Evolutionary conservation across 2,888 invertebrate genomes (phyloP).

Genomic region (Mallateleia sp.): DNA sequence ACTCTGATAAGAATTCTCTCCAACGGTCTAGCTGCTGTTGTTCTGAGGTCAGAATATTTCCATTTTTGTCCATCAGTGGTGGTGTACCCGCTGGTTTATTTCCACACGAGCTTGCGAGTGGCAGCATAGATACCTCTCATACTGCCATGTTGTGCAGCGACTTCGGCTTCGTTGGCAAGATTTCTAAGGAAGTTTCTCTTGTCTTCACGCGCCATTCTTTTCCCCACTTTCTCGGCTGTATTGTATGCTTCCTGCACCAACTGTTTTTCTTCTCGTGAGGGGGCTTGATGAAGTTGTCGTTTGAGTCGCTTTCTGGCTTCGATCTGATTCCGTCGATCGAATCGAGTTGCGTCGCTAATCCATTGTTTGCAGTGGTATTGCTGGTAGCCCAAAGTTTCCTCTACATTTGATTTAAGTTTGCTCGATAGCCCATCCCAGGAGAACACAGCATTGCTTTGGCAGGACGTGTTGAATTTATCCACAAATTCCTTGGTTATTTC

Average conservation of each 20-base stretch:
- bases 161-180: no score
- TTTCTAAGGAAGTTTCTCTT: conserved; percentile 12
- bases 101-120: no score
- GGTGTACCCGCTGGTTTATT: no score
- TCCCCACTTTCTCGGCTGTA: conserved; percentile 19
- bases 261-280: conserved; percentile 8
- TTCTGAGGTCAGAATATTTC: no score
- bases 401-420: conserved; percentile 6
- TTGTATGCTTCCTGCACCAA: conserved; percentile 16
- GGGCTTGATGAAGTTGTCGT: conserved; percentile 19
- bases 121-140: no score
- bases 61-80: no score
- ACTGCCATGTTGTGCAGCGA: no score
- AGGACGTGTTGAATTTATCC: conserved; percentile 9
- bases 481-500: conserved; percentile 12
- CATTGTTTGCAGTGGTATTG: conserved; percentile 31
- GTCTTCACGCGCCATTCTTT: conserved; percentile 31
- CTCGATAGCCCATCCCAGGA: conserved; percentile 18
- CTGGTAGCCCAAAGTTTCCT: conserved; percentile 20
- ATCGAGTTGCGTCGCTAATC: conserved; percentile 27
- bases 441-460: not conserved
- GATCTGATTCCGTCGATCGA: conserved; percentile 6
- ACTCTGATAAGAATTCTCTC: conserved; percentile 29
- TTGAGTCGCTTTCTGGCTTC: conserved; percentile 30
- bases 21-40: no score